phyloP scores from a whole-genome alignment of 2,113 vertebrate genomes.

The Paramormyrops kingsleyae region DNA sequence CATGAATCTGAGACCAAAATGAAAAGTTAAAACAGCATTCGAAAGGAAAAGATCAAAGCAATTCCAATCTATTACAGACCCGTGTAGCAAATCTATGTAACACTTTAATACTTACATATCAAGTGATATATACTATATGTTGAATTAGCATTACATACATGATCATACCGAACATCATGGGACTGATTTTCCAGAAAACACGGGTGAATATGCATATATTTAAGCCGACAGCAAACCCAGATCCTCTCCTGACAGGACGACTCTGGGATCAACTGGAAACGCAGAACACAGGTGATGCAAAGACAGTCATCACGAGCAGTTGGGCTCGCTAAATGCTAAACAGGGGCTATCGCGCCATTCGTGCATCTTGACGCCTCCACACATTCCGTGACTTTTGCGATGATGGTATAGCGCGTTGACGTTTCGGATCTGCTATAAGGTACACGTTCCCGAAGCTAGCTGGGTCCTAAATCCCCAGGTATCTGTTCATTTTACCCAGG shows the following conservation, averaged over 20 bases:
- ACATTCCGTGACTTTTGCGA: neutral
- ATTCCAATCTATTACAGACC: neutral
- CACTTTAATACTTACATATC: neutral
- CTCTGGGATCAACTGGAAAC: neutral
- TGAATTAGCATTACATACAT: neutral
- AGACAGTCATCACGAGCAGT: neutral
- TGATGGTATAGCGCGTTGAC: neutral
- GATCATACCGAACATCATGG: neutral
- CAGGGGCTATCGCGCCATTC: neutral
- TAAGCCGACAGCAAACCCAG: neutral
- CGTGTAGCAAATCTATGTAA: neutral
- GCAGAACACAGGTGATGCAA: neutral
- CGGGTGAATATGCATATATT: neutral
- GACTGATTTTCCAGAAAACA: neutral
- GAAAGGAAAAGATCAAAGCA: neutral
- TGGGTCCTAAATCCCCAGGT: conserved; percentile 80
- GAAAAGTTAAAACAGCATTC: neutral
- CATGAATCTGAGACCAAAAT: neutral
- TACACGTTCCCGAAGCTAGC: neutral
- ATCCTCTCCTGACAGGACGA: neutral
- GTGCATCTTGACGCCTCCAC: neutral
- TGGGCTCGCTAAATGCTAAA: neutral
- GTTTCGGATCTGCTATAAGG: neutral
- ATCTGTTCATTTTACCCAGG: conserved; percentile 93
- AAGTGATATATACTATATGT: neutral